phyloP scores from a whole-genome alignment of 2,797 vertebrate species.

The Cossypha dichroa region DNA sequence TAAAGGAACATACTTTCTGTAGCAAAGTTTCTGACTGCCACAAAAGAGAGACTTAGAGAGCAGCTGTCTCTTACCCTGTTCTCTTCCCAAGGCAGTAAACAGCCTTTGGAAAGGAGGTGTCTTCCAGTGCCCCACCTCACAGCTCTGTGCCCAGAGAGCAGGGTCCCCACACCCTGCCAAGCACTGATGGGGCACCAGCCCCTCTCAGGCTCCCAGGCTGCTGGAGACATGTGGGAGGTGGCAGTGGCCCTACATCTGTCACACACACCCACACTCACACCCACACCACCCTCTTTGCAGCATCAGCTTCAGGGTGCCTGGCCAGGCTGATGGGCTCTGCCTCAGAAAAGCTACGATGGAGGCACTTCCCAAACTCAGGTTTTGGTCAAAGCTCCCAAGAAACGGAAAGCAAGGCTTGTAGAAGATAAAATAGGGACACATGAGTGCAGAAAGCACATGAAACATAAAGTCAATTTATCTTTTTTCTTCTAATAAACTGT shows the following conservation, averaged over 20 bases:
- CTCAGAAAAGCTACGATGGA: background rate
- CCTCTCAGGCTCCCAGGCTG: background rate
- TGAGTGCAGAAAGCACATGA: background rate
- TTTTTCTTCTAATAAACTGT: background rate
- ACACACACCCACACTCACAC: background rate
- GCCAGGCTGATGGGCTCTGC: background rate
- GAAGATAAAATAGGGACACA: background rate
- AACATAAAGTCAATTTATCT: background rate
- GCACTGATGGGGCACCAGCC: fast-evolving
- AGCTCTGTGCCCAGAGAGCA: background rate
- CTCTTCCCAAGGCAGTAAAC: background rate
- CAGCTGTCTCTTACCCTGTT: background rate
- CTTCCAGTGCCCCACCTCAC: fast-evolving
- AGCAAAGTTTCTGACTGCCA: background rate
- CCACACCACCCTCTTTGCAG: background rate
- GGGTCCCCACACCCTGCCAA: background rate
- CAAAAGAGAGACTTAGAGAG: background rate
- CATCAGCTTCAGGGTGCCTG: background rate
- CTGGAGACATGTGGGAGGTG: background rate
- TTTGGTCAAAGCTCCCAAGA: background rate
- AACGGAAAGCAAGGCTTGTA: background rate
- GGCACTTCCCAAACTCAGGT: background rate
- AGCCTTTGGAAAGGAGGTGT: background rate
- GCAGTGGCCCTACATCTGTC: fast-evolving
- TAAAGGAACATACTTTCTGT: background rate